Conservation (phyloP, 2,797 vertebrate species). For the Acanthurus leucopareius region DNA sequence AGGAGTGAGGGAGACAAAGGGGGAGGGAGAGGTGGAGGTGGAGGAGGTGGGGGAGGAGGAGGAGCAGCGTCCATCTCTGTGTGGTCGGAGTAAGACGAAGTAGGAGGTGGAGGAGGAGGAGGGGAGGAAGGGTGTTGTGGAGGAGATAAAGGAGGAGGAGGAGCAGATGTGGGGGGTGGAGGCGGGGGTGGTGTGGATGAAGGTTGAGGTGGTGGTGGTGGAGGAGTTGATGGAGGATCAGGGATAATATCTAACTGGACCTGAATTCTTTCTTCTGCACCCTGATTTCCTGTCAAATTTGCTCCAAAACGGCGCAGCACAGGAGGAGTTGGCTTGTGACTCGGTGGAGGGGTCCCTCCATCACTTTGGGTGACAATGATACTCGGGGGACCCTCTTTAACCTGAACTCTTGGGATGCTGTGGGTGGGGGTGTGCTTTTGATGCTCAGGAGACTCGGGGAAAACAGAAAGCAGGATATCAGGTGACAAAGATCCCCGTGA, state of each 20-base stretch:
- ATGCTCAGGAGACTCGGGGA: conserved; percentile 76
- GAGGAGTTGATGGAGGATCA: conserved; percentile 85
- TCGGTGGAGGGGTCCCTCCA: conserved; percentile 85
- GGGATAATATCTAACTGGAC: conserved; percentile 86
- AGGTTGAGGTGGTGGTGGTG: conserved; percentile 74
- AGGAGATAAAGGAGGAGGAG: conserved; percentile 34
- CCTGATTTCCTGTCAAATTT: conserved; percentile 74
- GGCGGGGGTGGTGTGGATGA: conserved; percentile 57
- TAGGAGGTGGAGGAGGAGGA: conserved; percentile 30
- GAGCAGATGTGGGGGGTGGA: conserved; percentile 9
- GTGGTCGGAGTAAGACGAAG: conserved; percentile 28
- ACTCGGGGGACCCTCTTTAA: conserved; percentile 71
- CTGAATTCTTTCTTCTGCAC: conserved; percentile 74
- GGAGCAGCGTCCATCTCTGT: conserved; percentile 36
- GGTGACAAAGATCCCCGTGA: conserved; percentile 81
- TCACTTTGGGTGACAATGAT: conserved; percentile 89
- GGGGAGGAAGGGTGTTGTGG: conserved; percentile 21
- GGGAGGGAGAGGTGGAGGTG: conserved; percentile 73
- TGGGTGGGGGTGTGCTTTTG: conserved; percentile 62
- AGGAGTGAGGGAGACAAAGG: conserved; percentile 68
- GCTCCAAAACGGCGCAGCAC: conserved; percentile 85
- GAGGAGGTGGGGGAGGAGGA: conserved; percentile 41
- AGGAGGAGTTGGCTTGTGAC: conserved; percentile 88
- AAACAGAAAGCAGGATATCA: conserved; percentile 80
- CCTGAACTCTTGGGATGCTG: neutral